Percentiles rank a stretch among this genome's conserved stretches.
phyloP scores from a whole-genome alignment of 2,888 invertebrate genomes.

The Papilio gigon region DNA sequence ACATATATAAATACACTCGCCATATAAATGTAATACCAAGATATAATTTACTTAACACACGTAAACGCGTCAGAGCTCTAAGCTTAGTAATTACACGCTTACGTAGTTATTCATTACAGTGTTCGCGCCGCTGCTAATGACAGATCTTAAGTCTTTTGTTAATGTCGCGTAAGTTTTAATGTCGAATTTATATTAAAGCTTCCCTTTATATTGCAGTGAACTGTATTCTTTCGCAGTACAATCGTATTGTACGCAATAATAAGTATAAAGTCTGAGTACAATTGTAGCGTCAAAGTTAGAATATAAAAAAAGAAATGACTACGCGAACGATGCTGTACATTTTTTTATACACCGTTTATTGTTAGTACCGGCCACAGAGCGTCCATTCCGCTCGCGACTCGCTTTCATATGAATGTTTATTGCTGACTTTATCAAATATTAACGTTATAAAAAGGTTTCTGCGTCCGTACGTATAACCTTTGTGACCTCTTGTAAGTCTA shows the following conservation, averaged over 20 bases:
- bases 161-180: neutral
- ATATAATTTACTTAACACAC: neutral
- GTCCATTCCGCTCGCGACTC: conserved; percentile 5
- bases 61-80: conserved; percentile 6
- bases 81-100: conserved; percentile 5
- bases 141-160: conserved; percentile 7
- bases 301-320: conserved; percentile 15
- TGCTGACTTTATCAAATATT: conserved; percentile 7
- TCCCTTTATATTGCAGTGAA: neutral
- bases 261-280: neutral
- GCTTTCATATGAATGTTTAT: conserved; percentile 20
- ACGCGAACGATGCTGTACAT: neutral
- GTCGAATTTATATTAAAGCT: neutral
- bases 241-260: neutral
- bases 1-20: neutral
- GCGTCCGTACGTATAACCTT: neutral
- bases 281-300: conserved; percentile 6
- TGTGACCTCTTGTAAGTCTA: neutral
- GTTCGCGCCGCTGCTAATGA: neutral
- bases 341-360: conserved; percentile 20
- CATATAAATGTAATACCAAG: neutral
- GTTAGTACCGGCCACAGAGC: conserved; percentile 7
- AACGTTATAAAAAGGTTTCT: neutral
- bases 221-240: neutral
- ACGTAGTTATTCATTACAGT: conserved; percentile 13